Conservation (phyloP, 23 tunicate genomes). For the Halocynthia roretzi region DNA sequence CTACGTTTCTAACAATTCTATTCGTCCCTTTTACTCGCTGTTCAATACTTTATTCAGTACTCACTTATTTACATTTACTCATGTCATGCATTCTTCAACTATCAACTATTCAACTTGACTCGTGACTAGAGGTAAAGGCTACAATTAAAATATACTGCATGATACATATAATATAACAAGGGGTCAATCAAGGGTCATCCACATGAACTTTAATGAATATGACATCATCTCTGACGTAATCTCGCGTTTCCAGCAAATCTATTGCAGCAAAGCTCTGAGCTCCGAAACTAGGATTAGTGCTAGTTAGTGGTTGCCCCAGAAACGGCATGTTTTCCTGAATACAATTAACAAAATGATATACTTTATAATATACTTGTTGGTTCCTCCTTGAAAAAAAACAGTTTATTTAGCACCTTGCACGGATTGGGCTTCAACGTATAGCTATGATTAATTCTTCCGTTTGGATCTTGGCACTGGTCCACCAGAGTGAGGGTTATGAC, state of each 20-base stretch:
- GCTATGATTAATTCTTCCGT: conserved; percentile 30
- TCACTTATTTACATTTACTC: too few species aligned
- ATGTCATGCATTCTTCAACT: too few species aligned
- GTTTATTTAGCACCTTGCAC: conserved; percentile 40
- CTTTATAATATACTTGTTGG: not conserved
- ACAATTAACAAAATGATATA: not conserved
- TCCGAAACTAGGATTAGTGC: conserved; percentile 63
- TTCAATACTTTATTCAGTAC: too few species aligned
- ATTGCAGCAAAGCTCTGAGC: conserved; percentile 37
- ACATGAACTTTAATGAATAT: conserved; percentile 36
- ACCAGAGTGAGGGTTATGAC: conserved; percentile 33
- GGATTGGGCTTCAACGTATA: conserved; percentile 46
- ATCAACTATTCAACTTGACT: too few species aligned
- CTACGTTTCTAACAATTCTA: too few species aligned
- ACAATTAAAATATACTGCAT: too few species aligned
- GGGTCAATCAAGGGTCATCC: not conserved
- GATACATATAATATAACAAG: too few species aligned
- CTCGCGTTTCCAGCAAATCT: conserved; percentile 39
- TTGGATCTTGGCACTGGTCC: conserved; percentile 81
- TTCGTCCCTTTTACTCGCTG: too few species aligned
- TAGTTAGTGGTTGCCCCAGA: conserved; percentile 50
- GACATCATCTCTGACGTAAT: conserved; percentile 67
- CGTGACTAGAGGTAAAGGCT: too few species aligned
- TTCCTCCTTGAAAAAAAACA: not conserved
- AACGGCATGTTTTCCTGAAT: conserved; percentile 69